phyloP scores from a whole-genome alignment of 2,888 invertebrate genomes.

The Cephus pulcher region DNA sequence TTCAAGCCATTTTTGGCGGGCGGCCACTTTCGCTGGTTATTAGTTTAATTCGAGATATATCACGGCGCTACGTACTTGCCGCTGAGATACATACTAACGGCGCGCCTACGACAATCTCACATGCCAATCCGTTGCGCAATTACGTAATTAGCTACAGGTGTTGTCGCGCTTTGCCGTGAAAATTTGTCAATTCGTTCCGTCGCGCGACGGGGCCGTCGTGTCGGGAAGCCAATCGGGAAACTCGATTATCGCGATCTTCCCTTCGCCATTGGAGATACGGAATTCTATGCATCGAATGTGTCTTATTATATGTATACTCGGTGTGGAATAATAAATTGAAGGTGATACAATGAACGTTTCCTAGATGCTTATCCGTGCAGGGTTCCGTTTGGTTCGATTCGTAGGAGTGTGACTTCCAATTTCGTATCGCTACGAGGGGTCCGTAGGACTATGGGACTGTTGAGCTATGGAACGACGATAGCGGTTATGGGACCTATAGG shows the following conservation, averaged over 20 bases:
- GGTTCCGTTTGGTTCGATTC: constrained; percentile 7
- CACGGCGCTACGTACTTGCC: constrained; percentile 28
- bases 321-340: constrained; percentile 2
- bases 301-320: background rate
- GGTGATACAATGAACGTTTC: constrained; percentile 13
- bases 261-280: background rate
- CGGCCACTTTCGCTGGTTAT: constrained; percentile 61
- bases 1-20: constrained; percentile 60
- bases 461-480: constrained; percentile 15
- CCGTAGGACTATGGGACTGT: constrained; percentile 13
- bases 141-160: constrained; percentile 21
- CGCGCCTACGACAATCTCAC: background rate
- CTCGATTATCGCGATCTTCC: background rate
- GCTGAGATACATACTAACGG: background rate
- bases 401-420: constrained; percentile 12
- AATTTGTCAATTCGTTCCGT: constrained; percentile 14
- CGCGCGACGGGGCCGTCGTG: background rate
- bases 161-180: constrained; percentile 6
- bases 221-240: background rate
- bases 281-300: background rate
- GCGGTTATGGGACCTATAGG: background rate
- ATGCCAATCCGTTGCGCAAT: background rate
- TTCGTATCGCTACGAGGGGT: constrained; percentile 24
- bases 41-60: constrained; percentile 58
- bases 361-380: constrained; percentile 30